Evolutionary conservation across 1,140 invertebrate genomes (phyloP), one percentile per base, ranked within the genome.

Genomic region (Protaetia brevitarsis): DNA sequence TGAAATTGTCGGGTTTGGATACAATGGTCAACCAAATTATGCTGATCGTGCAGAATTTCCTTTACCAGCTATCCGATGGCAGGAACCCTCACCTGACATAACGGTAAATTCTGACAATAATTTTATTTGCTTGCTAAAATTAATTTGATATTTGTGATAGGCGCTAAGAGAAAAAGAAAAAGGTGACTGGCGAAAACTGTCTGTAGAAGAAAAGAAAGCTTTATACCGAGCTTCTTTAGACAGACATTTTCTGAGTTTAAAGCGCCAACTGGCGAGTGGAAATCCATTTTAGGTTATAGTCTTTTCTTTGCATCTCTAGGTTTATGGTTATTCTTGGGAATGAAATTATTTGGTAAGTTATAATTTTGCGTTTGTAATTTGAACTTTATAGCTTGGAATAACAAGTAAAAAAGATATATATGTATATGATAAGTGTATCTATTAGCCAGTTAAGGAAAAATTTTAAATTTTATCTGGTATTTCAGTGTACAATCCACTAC

Each of bases 211-310:
- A 73, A 98, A 97, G 79, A 98, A 98, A 83, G 83, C 85, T 0
- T 79, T 98, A 11, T 98, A 98, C 82, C 85, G 96, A 73, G 87
- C 89, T 1, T 94, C 91, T 98, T 95, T 81, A 90, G 95, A 75
- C 91, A 95, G 78, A 98, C 96, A 7, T 95, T 94, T 78, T 85
- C 90, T 31, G 96, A 98, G 82, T 87, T 97, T 71, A 82, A 90
- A 64, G 94, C 94, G 3, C 88, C 91, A 27, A 89, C 88, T 45
- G 95, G 95, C 5, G 88, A 94, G 75, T 97, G 94, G 94, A 98
- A 97, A 81, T 82, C 81, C 11, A 78, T 89, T 1, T 0, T 91
- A 27, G 93, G 91, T 51, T 76, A 84, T 66, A 65, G 76, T 2
- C 71, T 91, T 0, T 66, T 88, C 0, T 76, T 84, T 10, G 64